Evolutionary conservation across 2,888 invertebrate genomes (phyloP).

Genomic region (Sminthurinus aureus): DNA sequence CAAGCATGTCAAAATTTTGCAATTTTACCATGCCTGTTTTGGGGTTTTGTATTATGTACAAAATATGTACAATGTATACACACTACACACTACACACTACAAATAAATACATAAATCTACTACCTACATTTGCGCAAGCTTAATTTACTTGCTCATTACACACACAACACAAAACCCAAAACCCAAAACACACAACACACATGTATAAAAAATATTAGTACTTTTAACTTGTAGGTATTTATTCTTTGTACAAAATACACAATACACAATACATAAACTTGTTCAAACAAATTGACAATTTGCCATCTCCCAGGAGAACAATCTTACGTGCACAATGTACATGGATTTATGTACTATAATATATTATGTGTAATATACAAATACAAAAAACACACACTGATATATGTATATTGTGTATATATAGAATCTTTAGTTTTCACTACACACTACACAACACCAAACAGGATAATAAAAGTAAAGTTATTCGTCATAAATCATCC

Average conservation of each 20-base stretch:
- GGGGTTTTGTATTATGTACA: background rate
- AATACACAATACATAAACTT: slow-evolving; percentile 3
- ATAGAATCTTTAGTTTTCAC: background rate
- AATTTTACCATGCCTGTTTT: background rate
- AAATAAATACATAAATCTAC: background rate
- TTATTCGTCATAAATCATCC: slow-evolving; percentile 37
- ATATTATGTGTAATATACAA: too few relatives aligned
- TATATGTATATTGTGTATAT: too few relatives aligned
- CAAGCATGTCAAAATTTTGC: background rate
- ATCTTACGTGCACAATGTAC: background rate
- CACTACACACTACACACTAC: background rate
- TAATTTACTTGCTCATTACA: slow-evolving; percentile 12
- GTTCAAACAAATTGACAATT: slow-evolving; percentile 19
- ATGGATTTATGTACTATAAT: too few relatives aligned
- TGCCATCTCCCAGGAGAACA: background rate
- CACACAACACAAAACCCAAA: slow-evolving; percentile 7
- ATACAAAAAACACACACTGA: too few relatives aligned
- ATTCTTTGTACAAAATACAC: slow-evolving; percentile 9
- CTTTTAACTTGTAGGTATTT: background rate
- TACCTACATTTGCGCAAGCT: background rate
- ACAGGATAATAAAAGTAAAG: slow-evolving; percentile 24
- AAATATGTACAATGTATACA: too few relatives aligned
- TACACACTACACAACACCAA: background rate
- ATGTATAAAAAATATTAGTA: background rate
- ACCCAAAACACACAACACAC: background rate